Conservation (phyloP, 2,113 vertebrate species). For the Ochotona curzoniae region DNA sequence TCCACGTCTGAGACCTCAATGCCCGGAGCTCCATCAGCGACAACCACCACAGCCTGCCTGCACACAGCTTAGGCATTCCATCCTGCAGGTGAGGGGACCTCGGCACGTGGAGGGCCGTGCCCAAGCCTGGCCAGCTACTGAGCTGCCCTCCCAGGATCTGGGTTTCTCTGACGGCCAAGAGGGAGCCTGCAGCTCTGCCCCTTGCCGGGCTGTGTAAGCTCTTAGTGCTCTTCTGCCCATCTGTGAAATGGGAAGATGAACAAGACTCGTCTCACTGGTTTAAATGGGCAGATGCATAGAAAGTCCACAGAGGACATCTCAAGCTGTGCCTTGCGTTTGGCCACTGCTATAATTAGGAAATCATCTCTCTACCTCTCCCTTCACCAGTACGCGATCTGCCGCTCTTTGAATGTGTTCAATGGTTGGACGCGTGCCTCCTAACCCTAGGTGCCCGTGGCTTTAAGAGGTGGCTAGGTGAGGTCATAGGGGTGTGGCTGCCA, state of each 20-base stretch:
- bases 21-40: neutral
- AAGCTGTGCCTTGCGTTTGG: neutral
- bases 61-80: rapidly evolving
- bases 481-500: neutral
- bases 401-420: no score
- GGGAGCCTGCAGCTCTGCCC: rapidly evolving
- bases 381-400: neutral
- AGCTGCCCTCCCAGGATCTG: neutral
- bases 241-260: neutral
- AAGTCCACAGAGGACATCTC: neutral
- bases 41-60: rapidly evolving
- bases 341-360: no score
- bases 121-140: neutral
- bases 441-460: no score
- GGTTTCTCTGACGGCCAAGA: neutral
- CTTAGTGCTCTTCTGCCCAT: neutral
- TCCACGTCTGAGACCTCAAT: rapidly evolving
- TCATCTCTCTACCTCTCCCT: no score
- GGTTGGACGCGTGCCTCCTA: no score
- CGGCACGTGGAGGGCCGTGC: neutral
- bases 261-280: neutral
- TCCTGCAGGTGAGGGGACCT: neutral
- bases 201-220: neutral
- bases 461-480: neutral
- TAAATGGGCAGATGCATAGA: no score